Evolutionary conservation across 1,140 invertebrate species (phyloP).

Genomic region (Hycleus cichorii): DNA sequence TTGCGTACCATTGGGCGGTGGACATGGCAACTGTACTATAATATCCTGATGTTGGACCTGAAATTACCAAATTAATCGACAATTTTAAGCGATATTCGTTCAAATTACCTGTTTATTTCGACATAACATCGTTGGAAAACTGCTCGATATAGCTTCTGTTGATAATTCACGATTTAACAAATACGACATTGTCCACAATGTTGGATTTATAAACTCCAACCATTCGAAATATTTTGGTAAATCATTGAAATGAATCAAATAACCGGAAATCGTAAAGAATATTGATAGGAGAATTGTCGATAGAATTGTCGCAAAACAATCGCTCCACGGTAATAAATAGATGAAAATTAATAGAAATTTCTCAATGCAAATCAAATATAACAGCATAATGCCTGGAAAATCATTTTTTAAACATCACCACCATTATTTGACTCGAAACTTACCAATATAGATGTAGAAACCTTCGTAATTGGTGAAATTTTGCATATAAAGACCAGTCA

Average conservation of each 20-base stretch:
- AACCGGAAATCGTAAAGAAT: slow-evolving; percentile 60
- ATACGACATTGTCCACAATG: slow-evolving; percentile 64
- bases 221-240: slow-evolving; percentile 58
- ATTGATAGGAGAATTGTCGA: slow-evolving; percentile 56
- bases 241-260: slow-evolving; percentile 63
- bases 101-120: slow-evolving; percentile 57
- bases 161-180: slow-evolving; percentile 60
- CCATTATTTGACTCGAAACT: slow-evolving; percentile 9
- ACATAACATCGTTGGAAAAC: slow-evolving; percentile 48
- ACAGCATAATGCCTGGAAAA: slow-evolving; percentile 62
- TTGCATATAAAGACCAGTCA: slow-evolving; percentile 72
- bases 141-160: slow-evolving; percentile 52
- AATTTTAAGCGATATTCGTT: not conserved
- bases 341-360: slow-evolving; percentile 62
- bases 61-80: slow-evolving; percentile 26
- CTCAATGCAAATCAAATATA: slow-evolving; percentile 67
- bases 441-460: slow-evolving; percentile 69
- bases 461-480: slow-evolving; percentile 54
- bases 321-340: slow-evolving; percentile 51
- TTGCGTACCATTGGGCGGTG: slow-evolving; percentile 65
- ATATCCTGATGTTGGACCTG: slow-evolving; percentile 74
- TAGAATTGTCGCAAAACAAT: slow-evolving; percentile 50
- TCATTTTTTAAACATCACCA: not conserved
- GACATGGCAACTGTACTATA: slow-evolving; percentile 70
- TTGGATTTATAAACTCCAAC: slow-evolving; percentile 62